Conservation (phyloP, 2,888 invertebrate species). For the Meghimatium bilineatum region DNA sequence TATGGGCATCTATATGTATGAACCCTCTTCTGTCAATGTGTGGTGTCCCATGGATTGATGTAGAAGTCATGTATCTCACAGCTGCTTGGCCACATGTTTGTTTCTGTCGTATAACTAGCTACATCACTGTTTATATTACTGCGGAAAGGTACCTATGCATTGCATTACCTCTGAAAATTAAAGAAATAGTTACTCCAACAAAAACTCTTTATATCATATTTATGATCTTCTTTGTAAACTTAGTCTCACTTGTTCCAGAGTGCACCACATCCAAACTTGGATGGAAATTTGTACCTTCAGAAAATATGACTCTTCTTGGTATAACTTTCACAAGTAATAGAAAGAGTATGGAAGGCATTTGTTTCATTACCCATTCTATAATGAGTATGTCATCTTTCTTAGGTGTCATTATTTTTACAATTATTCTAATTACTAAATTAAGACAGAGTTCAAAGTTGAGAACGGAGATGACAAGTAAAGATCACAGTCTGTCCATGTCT, state of each 20-base stretch:
- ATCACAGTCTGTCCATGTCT: not conserved
- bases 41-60: not conserved
- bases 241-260: conserved; percentile 1
- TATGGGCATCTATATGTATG: conserved; percentile 9
- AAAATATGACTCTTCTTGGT: not conserved
- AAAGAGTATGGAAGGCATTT: not conserved
- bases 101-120: not conserved
- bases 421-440: not conserved
- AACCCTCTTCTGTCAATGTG: not conserved
- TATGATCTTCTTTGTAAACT: not conserved
- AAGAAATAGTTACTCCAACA: not conserved
- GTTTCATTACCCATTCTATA: not conserved
- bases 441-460: not conserved
- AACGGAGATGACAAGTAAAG: not conserved
- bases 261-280: not conserved
- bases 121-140: conserved; percentile 6
- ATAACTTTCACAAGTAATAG: not conserved
- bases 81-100: not conserved
- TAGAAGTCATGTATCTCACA: not conserved
- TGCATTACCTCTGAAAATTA: conserved; percentile 1
- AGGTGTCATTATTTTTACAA: not conserved
- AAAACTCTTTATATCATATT: not conserved
- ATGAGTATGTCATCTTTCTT: not conserved
- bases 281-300: not conserved
- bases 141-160: conserved; percentile 7